Evolutionary conservation across 1,140 invertebrate species (phyloP), one percentile per base, ranked within the genome.

Genomic region (Ooceraea biroi): DNA sequence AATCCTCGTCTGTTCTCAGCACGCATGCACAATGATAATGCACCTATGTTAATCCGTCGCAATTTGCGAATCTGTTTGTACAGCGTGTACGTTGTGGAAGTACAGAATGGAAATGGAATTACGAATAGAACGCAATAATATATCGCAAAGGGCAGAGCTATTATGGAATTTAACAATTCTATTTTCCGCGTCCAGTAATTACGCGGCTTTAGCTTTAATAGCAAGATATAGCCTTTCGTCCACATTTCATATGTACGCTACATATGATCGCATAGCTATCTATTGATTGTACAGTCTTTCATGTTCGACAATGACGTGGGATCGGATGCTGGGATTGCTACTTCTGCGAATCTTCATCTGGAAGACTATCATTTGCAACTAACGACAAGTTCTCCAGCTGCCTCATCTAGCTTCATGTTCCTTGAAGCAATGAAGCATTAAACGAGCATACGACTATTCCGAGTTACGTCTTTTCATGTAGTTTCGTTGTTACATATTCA

Each of bases 11-110:
- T 58, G 27, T 72, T 22, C 78, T 22, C 60, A 10, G 44, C 22
- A 44, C 41, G 41, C 30, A 63, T 76, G 55, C 25, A 44, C 57
- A 41, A 71, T 46, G 41, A 0, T 78, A 84, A 76, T 83, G 61
- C 46, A 77, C 36, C 36, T 71, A 73, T 17, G 58, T 77, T 86
- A 84, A 86, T 86, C 82, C 82, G 17, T 77, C 63, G 69, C 83
- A 83, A 84, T 86, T 86, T 84, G 55, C 44, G 72, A 86, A 86
- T 86, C 85, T 74, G 72, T 86, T 86, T 86, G 85, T 71, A 48
- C 22, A 69, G 50, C 65, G 50, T 69, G 36, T 69, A 76, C 57
- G 30, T 55, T 57, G 57, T 36, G 44, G 27, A 66, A 60, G 63
- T 44, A 74, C 30, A 12, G 50, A 68, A 73, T 30, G 71, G 60